phyloP scores from a whole-genome alignment of 2,113 vertebrate genomes.

The Chaetorhynchus papuensis region DNA sequence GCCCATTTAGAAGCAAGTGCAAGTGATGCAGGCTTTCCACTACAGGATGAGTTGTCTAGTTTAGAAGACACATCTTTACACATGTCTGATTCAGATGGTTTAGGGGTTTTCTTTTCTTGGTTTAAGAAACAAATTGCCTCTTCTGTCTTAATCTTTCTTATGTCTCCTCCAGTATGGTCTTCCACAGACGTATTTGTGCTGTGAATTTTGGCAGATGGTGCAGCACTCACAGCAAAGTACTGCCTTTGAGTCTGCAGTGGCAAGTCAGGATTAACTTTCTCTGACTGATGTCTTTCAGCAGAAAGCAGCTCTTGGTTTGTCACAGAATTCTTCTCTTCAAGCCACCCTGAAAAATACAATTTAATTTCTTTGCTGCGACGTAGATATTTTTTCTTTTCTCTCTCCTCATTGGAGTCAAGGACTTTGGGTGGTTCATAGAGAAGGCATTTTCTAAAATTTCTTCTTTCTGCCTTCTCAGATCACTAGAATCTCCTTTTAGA shows the following conservation, averaged over 20 bases:
- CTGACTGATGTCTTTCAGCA: not conserved
- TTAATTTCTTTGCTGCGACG: not conserved
- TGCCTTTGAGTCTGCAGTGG: not conserved
- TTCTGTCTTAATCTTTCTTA: slow-evolving; percentile 21
- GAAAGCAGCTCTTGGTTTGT: not conserved
- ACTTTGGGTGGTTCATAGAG: not conserved
- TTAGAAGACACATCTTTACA: not conserved
- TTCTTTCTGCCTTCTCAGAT: not conserved
- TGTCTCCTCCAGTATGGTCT: not conserved
- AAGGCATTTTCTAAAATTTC: not conserved
- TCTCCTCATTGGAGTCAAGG: not conserved
- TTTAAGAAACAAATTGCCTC: not conserved
- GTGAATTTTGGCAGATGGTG: not conserved
- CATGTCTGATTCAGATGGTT: not conserved
- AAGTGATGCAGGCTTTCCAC: not conserved
- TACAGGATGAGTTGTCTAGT: not conserved
- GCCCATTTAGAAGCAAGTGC: not conserved
- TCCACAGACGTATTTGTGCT: not conserved
- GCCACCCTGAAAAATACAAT: slow-evolving; percentile 55
- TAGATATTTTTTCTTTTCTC: not conserved
- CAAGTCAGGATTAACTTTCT: not conserved
- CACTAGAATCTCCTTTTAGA: not conserved
- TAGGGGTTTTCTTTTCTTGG: not conserved
- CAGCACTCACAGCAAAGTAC: not conserved
- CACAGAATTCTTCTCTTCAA: slow-evolving; percentile 22